These are phyloP conservation scores for Scophthalmus maximus DNA, from an alignment of 2,113 vertebrate genomes.

Conservation along the genomic window DNA sequence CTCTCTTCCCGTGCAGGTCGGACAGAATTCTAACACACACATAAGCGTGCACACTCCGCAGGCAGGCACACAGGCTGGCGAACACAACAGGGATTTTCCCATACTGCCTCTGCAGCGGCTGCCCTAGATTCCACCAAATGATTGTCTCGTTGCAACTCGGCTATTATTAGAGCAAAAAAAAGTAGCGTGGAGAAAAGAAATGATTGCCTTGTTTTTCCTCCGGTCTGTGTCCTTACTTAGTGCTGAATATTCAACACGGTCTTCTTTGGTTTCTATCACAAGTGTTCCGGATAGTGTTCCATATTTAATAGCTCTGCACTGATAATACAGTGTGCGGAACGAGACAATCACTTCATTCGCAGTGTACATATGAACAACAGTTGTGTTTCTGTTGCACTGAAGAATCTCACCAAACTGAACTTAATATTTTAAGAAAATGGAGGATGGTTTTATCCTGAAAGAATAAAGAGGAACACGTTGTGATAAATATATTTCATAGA, in stretches of 20 bases:
- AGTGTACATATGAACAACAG: background rate
- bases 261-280: constrained; percentile 9
- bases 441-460: background rate
- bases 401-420: background rate
- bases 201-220: constrained; percentile 19
- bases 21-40: constrained; percentile 27
- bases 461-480: background rate
- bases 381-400: background rate
- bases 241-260: constrained; percentile 54
- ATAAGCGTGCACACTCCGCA: constrained; percentile 10
- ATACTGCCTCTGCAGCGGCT: constrained; percentile 70
- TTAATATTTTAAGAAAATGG: too few species aligned
- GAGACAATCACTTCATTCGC: background rate
- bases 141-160: constrained; percentile 70
- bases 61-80: constrained; percentile 49
- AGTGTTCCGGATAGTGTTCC: background rate
- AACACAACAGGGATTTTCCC: constrained; percentile 76
- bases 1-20: background rate
- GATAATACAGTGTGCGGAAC: background rate
- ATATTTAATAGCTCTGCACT: background rate
- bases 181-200: constrained; percentile 18
- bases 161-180: constrained; percentile 74
- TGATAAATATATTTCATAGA: background rate
- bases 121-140: constrained; percentile 76
- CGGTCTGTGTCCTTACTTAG: constrained; percentile 38